A percentile compares a stretch with the other conserved stretches of the same genome.
Conservation (phyloP, 2,888 invertebrate genomes). For the Machimus atricapillus region DNA sequence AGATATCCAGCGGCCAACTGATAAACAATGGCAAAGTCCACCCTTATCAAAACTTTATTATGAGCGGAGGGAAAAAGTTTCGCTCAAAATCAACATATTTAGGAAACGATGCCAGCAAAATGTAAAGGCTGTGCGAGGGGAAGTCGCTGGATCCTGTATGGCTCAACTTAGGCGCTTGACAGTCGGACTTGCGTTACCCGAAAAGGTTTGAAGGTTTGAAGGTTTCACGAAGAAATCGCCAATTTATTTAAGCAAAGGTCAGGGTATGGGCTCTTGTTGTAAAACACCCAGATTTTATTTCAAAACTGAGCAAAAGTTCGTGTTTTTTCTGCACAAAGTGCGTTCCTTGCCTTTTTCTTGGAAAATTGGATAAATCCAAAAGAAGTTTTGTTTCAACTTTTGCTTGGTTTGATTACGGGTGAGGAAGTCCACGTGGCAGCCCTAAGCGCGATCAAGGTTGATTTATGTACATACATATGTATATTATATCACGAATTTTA, state of each 20-base stretch:
- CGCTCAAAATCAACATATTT: neutral
- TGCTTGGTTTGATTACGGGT: neutral
- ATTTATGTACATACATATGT: no score
- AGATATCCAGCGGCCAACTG: neutral
- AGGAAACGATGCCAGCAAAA: neutral
- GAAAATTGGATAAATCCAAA: neutral
- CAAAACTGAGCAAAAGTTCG: neutral
- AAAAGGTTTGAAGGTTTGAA: neutral
- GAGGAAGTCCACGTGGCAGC: neutral
- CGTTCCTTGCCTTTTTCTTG: neutral
- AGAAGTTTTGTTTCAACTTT: neutral
- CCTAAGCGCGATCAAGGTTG: no score
- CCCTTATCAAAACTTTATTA: slow-evolving; percentile 29
- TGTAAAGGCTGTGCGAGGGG: neutral
- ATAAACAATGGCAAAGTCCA: slow-evolving; percentile 19
- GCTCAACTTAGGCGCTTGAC: neutral
- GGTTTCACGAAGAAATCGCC: neutral
- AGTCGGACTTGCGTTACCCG: neutral
- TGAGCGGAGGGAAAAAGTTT: neutral
- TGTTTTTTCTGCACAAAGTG: neutral
- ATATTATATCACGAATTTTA: no score
- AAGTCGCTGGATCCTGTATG: neutral
- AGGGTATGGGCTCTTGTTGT: neutral
- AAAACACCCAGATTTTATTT: neutral
- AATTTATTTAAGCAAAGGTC: slow-evolving; percentile 5